A percentile compares a stretch with the other conserved stretches of the same genome.
phyloP scores from a whole-genome alignment of 2,797 vertebrate genomes.

The Limosa lapponica region DNA sequence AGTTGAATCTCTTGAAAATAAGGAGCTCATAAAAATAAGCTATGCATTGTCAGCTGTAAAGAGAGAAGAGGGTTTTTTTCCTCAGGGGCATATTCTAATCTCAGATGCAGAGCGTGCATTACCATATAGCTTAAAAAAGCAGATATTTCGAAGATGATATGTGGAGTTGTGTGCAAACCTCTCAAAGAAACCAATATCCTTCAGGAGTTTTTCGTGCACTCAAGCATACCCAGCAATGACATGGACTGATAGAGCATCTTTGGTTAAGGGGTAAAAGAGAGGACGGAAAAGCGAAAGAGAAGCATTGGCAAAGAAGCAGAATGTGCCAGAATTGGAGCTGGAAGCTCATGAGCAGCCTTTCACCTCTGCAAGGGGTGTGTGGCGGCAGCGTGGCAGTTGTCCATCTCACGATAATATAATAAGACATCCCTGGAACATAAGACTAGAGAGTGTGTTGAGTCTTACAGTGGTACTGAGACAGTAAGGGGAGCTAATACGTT shows the following conservation, averaged over 20 bases:
- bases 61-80: neutral
- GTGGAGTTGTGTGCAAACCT: neutral
- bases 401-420: neutral
- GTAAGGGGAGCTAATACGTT: neutral
- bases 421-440: neutral
- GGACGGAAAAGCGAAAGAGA: neutral
- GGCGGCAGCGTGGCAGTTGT: neutral
- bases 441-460: neutral
- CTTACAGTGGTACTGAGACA: neutral
- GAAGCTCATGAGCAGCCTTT: neutral
- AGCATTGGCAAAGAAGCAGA: rapidly evolving
- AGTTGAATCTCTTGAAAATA: neutral
- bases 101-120: conserved; percentile 49
- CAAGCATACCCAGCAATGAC: neutral
- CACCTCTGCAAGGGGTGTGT: rapidly evolving
- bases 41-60: conserved; percentile 61
- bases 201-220: neutral
- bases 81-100: conserved; percentile 65
- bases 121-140: conserved; percentile 70
- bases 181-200: neutral
- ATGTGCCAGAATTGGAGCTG: neutral
- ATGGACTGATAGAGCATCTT: neutral
- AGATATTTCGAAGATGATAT: conserved; percentile 53
- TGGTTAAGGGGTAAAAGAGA: neutral
- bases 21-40: conserved; percentile 33